Percentiles rank a stretch among this genome's conserved stretches.
Conservation (phyloP, 2,113 vertebrate genomes). For the Odocoileus hemionus region DNA sequence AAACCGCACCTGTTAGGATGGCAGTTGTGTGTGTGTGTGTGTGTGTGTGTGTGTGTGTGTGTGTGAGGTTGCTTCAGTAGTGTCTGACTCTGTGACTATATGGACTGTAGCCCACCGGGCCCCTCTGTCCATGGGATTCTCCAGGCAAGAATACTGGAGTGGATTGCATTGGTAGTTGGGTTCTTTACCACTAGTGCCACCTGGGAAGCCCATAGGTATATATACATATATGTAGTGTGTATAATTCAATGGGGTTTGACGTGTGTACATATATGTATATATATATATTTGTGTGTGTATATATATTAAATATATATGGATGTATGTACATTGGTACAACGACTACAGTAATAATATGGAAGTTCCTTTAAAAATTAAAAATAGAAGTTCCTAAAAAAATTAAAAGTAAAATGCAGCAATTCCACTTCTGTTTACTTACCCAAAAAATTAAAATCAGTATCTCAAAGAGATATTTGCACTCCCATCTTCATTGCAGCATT, state of each 20-base stretch:
- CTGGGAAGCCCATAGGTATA: neutral
- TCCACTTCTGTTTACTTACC: neutral
- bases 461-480: neutral
- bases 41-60: neutral
- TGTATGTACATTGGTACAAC: neutral
- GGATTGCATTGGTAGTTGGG: neutral
- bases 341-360: neutral
- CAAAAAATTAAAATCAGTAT: neutral
- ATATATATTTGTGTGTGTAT: neutral
- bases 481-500: neutral
- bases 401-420: neutral
- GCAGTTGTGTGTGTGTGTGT: neutral
- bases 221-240: neutral
- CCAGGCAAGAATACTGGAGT: neutral
- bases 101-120: neutral
- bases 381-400: neutral
- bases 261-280: neutral
- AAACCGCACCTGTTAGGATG: neutral
- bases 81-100: rapidly evolving
- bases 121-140: neutral
- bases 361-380: neutral
- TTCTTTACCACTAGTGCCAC: neutral
- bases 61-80: neutral
- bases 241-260: neutral
- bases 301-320: neutral